phyloP scores from a whole-genome alignment of 2,113 vertebrate species.

The Pyxicephalus adspersus region DNA sequence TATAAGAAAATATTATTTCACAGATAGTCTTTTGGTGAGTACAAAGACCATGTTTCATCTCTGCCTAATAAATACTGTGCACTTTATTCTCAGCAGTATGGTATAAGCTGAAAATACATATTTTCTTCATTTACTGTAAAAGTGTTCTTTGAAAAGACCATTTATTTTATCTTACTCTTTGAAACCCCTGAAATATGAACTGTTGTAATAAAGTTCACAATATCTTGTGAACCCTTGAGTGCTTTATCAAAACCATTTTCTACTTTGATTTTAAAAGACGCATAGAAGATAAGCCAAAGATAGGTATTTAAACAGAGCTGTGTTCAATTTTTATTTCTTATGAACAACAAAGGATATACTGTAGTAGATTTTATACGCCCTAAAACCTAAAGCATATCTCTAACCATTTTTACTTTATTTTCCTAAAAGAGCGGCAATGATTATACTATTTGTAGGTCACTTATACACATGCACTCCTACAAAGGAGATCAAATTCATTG shows the following conservation, averaged over 20 bases:
- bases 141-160: slow-evolving; percentile 12
- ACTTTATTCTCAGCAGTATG: background rate
- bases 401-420: no score
- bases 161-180: slow-evolving; percentile 13
- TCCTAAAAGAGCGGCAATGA: no score
- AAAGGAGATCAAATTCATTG: no score
- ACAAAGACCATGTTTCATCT: background rate
- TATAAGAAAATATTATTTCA: no score
- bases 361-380: no score
- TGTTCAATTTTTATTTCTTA: background rate
- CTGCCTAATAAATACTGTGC: background rate
- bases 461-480: no score
- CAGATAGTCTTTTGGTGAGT: no score
- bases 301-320: background rate
- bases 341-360: background rate
- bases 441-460: no score
- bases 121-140: slow-evolving; percentile 25
- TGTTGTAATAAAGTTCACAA: slow-evolving; percentile 11
- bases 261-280: background rate
- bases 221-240: slow-evolving; percentile 1
- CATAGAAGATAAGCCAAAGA: background rate
- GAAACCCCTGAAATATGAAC: slow-evolving; percentile 27
- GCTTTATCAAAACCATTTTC: slow-evolving; percentile 13
- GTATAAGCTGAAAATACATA: background rate
- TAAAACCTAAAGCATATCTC: no score